phyloP scores from a whole-genome alignment of 2,888 invertebrate species.

The Pteria penguin region DNA sequence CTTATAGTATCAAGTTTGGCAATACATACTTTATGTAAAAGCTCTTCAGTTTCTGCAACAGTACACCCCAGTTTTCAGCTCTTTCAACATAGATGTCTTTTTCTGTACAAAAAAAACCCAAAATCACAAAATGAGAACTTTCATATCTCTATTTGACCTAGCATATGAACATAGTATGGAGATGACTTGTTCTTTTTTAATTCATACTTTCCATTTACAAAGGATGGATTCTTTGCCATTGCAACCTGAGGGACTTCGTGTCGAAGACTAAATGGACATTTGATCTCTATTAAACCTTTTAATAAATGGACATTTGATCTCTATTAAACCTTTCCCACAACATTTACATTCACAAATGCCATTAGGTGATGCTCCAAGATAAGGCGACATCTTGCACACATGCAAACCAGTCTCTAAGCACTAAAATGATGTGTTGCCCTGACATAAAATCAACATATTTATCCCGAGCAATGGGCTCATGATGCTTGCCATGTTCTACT shows the following conservation, averaged over 20 bases:
- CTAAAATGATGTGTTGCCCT: too few species aligned
- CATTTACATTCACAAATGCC: neutral
- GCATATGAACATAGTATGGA: slow-evolving; percentile 13
- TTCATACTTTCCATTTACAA: slow-evolving; percentile 8
- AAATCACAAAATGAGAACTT: slow-evolving; percentile 5
- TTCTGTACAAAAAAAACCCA: neutral
- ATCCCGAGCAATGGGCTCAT: slow-evolving; percentile 11
- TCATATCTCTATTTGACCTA: slow-evolving; percentile 7
- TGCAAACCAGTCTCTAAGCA: neutral
- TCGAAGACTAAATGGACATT: too few species aligned
- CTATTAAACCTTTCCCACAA: too few species aligned
- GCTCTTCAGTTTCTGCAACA: too few species aligned
- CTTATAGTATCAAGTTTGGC: too few species aligned
- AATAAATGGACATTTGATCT: too few species aligned
- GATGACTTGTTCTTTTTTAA: too few species aligned
- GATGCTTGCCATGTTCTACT: neutral
- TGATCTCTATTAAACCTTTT: slow-evolving; percentile 1
- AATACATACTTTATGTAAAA: too few species aligned
- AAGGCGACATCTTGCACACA: slow-evolving; percentile 1
- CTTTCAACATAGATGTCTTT: slow-evolving; percentile 14
- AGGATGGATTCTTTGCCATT: slow-evolving; percentile 3
- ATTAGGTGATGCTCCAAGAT: too few species aligned
- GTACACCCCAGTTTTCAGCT: neutral
- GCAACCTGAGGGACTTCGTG: too few species aligned
- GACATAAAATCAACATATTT: too few species aligned